phyloP scores from a whole-genome alignment of 2,797 vertebrate genomes.

The Paguma larvata region DNA sequence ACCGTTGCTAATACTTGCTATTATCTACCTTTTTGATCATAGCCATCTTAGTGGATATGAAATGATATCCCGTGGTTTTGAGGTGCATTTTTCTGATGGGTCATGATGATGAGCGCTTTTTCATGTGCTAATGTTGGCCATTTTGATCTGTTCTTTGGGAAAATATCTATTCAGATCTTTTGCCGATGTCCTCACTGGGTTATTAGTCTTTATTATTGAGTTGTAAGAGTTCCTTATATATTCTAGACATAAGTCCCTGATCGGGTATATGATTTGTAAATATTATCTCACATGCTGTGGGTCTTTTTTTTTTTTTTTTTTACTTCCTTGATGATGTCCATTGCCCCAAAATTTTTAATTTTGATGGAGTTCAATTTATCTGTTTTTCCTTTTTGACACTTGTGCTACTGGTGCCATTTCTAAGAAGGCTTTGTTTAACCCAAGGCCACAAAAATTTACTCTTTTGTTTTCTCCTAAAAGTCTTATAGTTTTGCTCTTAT shows the following conservation, averaged over 20 bases:
- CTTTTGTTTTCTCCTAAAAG: conserved; percentile 18
- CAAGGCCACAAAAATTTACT: neutral
- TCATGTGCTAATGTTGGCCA: neutral
- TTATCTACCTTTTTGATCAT: neutral
- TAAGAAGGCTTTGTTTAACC: neutral
- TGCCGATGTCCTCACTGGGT: neutral
- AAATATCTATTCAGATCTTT: neutral
- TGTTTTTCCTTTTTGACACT: neutral
- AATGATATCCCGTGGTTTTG: neutral
- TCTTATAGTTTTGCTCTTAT: neutral
- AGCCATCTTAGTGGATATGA: neutral
- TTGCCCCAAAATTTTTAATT: conserved; percentile 16
- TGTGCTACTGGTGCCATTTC: neutral
- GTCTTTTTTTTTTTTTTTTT: neutral
- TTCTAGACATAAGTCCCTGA: conserved; percentile 28
- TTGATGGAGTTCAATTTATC: neutral
- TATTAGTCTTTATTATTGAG: neutral
- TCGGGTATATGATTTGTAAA: neutral
- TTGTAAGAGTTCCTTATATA: conserved; percentile 13
- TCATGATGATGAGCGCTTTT: neutral
- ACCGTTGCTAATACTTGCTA: neutral
- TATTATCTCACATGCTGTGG: neutral
- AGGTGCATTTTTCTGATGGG: conserved; percentile 6
- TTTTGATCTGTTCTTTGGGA: neutral
- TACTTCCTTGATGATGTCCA: conserved; percentile 1